Evolutionary conservation across 2,797 vertebrate genomes (phyloP).

Genomic region (Hirundo rustica): DNA sequence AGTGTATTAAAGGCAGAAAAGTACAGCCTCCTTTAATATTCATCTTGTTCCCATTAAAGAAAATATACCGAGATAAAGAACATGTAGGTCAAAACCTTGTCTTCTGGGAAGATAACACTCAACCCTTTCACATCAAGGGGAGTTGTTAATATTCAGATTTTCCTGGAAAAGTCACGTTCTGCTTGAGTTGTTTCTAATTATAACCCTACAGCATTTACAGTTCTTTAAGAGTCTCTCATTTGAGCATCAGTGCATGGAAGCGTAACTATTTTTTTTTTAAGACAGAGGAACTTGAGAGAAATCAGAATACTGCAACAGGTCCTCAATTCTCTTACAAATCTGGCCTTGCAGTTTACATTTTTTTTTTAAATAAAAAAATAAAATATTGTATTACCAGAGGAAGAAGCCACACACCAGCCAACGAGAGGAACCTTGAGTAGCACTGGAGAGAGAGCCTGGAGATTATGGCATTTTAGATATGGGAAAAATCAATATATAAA

Average conservation of each 20-base stretch:
- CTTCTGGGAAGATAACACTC: not conserved
- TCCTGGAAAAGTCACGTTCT: not conserved
- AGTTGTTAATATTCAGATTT: not conserved
- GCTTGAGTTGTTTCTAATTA: conserved; percentile 21
- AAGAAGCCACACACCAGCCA: not conserved
- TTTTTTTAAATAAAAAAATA: not conserved
- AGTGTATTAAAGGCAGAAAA: not conserved
- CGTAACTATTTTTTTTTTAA: not conserved
- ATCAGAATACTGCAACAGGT: not conserved
- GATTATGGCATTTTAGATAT: fast-evolving
- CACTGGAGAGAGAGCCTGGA: not conserved
- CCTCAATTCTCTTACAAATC: not conserved
- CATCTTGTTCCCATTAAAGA: not conserved
- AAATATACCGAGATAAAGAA: conserved; percentile 8
- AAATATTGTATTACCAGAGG: not conserved
- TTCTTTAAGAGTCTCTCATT: conserved; percentile 15
- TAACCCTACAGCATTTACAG: not conserved
- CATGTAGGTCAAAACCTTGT: conserved; percentile 25
- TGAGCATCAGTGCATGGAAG: conserved; percentile 1
- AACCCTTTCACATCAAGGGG: not conserved
- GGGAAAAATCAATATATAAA: fast-evolving
- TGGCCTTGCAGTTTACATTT: not conserved
- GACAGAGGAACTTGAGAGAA: not conserved
- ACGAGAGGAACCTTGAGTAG: not conserved
- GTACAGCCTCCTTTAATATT: not conserved